These are phyloP conservation scores for Oligia fasciuncula DNA, from an alignment of 2,888 invertebrate genomes.

Conservation along the genomic window DNA sequence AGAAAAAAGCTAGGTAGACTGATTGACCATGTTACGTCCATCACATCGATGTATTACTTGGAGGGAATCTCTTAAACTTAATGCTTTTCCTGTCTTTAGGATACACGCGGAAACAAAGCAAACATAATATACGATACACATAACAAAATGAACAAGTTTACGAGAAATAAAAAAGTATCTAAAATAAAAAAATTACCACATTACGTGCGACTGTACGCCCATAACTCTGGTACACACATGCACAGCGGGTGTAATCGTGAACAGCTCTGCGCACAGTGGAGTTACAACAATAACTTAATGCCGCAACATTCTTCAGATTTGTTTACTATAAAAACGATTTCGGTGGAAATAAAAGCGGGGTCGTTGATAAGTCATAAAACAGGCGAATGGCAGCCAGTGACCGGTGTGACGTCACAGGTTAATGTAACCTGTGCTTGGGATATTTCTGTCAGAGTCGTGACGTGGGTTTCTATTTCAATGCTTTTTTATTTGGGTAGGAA, in stretches of 20 bases:
- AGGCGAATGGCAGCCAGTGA: slow-evolving; percentile 48
- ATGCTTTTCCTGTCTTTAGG: not conserved
- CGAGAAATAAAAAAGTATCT: slow-evolving; percentile 28
- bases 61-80: not conserved
- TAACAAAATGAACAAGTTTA: slow-evolving; percentile 23
- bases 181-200: slow-evolving; percentile 25
- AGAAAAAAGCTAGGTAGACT: not conserved
- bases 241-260: slow-evolving; percentile 42
- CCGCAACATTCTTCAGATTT: slow-evolving; percentile 27
- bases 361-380: slow-evolving; percentile 53
- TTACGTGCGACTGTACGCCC: slow-evolving; percentile 33
- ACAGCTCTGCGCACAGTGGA: slow-evolving; percentile 48
- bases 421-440: slow-evolving; percentile 29
- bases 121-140: not conserved
- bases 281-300: slow-evolving; percentile 34
- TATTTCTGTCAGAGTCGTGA: slow-evolving; percentile 41
- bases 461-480: slow-evolving; percentile 40
- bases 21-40: not conserved
- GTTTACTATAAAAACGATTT: slow-evolving; percentile 51
- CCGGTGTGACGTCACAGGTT: slow-evolving; percentile 44
- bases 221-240: slow-evolving; percentile 30
- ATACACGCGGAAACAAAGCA: not conserved
- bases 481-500: slow-evolving; percentile 21
- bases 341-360: slow-evolving; percentile 42
- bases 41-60: not conserved